Evolutionary conservation across 2,888 invertebrate species (phyloP), one percentile per base, ranked within the genome.

Genomic region (Ptychoptera contaminata): DNA sequence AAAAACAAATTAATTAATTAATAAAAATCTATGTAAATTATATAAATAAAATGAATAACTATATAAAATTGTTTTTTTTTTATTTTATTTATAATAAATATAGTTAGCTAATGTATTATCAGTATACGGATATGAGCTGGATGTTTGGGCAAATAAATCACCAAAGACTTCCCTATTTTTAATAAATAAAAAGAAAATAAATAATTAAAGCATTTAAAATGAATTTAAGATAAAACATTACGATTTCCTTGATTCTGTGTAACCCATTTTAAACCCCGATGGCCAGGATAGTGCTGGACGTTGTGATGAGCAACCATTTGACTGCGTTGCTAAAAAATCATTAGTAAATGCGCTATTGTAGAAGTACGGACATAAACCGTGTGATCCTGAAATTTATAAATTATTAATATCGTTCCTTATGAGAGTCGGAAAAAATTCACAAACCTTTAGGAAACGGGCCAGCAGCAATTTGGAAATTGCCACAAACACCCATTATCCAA

Each of bases 401-500:
- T 23, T 23, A 23, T 23, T 42, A 32, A 10, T 15, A 9, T 32
- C 8, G 3, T 35, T 12, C 6, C 6, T 35, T 12, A 12, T n/a
- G n/a, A n/a, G n/a, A n/a, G n/a, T n/a, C n/a, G n/a, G n/a, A n/a
- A n/a, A n/a, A n/a, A n/a, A n/a, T n/a, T n/a, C n/a, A n/a, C n/a
- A n/a, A 23, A 23, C 23, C 23, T 23, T 23, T 23, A 4, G 53
- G 54, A 8, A 48, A 47, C n/a, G 46, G 11, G 1, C 50, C 41
- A 3, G 53, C 51, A 4, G 50, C 55, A 7, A 48, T 16, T 48
- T 56, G 56, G 40, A 46, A 43, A 34, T 45, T 37, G 23, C 56
- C 56, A 48, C 56, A 56, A 23, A 51, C 45, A 8, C 56, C 56
- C 55, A 56, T 54, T 39, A 52, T 49, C 53, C 55, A 56, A 49